Conservation (phyloP, 2,888 invertebrate species). For the Calliphora vomitoria region DNA sequence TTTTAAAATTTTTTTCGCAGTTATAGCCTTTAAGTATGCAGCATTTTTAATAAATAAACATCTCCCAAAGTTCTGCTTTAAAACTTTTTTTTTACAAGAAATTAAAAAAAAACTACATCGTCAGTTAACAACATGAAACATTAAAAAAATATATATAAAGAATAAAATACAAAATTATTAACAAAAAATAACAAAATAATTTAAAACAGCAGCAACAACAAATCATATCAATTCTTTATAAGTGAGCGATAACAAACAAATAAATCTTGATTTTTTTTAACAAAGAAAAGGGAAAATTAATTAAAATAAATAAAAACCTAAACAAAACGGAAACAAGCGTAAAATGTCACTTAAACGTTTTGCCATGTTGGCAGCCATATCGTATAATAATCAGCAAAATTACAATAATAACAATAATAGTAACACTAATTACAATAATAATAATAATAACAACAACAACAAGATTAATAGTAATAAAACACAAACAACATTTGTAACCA, state of each 20-base stretch:
- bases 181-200: constrained; percentile 33
- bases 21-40: constrained; percentile 56
- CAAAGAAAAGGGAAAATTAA: constrained; percentile 23
- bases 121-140: no score
- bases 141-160: not conserved
- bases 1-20: not conserved
- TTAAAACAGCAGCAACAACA: constrained; percentile 10
- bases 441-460: constrained; percentile 47
- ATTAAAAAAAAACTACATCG: no score
- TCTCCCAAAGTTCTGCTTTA: not conserved
- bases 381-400: constrained; percentile 80
- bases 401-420: constrained; percentile 74
- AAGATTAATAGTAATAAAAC: constrained; percentile 65
- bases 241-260: not conserved
- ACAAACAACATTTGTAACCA: constrained; percentile 49
- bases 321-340: constrained; percentile 17
- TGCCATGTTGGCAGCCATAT: constrained; percentile 85
- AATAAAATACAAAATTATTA: constrained; percentile 29
- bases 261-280: constrained; percentile 18
- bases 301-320: constrained; percentile 17
- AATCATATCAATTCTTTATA: constrained; percentile 44
- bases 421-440: constrained; percentile 69
- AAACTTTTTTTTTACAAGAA: constrained; percentile 2
- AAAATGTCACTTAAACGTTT: constrained; percentile 89
- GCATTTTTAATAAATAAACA: not conserved